Base-by-base conservation (phyloP, 1,140 invertebrate species). In the Eriosoma lanigerum region DNA sequence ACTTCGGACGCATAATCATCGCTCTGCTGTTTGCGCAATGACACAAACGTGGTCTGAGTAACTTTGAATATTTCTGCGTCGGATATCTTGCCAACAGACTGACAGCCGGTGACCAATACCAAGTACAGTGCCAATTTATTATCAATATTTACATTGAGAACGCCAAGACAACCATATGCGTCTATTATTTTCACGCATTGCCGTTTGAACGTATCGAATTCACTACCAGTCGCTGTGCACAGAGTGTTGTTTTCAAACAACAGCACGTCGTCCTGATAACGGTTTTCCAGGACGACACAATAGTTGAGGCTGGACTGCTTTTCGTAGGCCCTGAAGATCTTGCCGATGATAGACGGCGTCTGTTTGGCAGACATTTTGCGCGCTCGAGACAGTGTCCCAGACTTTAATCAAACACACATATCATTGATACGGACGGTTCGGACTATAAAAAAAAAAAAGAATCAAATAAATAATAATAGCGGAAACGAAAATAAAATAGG, bases 51-150 rank as follows among this genome's bases (percentile, higher is more conserved):
- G 0, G 95, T 95, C 85, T 96, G 94, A 0, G 95, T 97, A 58
- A 98, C 93, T 82, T 95, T 90, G 86, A 98, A 98, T 29, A 98
- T 92, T 89, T 98, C 97, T 8, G 93, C 92, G 83, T 97, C 94
- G 19, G 90, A 90, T 64, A 98, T 93, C 88, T 98, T 98, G 15
- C 96, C 96, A 81, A 98, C 92, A 3, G 96, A 98, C 82, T 96
- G 92, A 86, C 95, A 98, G 10, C 96, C 95, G 9, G 94, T 97
- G n/a, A 98, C 93, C 83, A 97, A 89, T 6, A 97, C 95, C 62
- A 98, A 88, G 84, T 95, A 98, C 38, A 95, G 88, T 46, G 95
- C 86, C 44, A 91, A 92, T 82, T 90, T 91, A 85, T 97, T 94
- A 78, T 94, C 89, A 89, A 91, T 89, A 88, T 93, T 94, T 13